phyloP scores from a whole-genome alignment of 1,140 invertebrate genomes.

The Dermatophagoides farinae region DNA sequence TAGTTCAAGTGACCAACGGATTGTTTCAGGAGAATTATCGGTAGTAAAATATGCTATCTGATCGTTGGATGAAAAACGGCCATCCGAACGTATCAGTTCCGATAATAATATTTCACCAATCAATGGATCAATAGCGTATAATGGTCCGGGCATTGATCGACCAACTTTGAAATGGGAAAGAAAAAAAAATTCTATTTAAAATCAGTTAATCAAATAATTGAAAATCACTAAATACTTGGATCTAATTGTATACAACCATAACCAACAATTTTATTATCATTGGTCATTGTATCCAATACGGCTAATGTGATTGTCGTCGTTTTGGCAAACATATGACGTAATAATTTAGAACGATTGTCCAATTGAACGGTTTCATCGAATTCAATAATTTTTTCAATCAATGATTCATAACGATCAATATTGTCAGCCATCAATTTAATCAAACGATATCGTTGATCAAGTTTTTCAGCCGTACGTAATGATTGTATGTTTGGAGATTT shows the following conservation, averaged over 20 bases:
- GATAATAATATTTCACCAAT: slow-evolving; percentile 1
- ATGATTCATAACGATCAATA: background rate
- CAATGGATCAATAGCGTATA: background rate
- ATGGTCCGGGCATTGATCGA: slow-evolving; percentile 5
- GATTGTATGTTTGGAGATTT: background rate
- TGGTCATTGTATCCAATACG: background rate
- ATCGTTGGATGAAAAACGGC: background rate
- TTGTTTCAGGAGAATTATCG: background rate
- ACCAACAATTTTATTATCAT: slow-evolving; percentile 5
- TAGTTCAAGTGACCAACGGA: background rate
- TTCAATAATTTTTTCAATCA: slow-evolving; percentile 1
- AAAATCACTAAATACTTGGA: background rate
- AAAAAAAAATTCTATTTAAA: background rate
- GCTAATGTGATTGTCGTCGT: background rate
- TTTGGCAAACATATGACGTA: background rate
- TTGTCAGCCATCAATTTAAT: background rate
- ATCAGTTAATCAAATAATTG: background rate
- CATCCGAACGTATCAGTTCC: background rate
- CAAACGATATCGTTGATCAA: background rate
- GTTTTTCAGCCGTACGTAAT: background rate
- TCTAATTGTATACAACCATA: slow-evolving; percentile 11
- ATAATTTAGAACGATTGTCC: slow-evolving; percentile 5
- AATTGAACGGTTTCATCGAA: slow-evolving; percentile 5
- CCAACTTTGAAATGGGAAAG: background rate
- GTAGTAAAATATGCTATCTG: background rate